A percentile compares a stretch with the other conserved stretches of the same genome.
Conservation (phyloP, 2,113 vertebrate species). For the Eolophus roseicapilla region DNA sequence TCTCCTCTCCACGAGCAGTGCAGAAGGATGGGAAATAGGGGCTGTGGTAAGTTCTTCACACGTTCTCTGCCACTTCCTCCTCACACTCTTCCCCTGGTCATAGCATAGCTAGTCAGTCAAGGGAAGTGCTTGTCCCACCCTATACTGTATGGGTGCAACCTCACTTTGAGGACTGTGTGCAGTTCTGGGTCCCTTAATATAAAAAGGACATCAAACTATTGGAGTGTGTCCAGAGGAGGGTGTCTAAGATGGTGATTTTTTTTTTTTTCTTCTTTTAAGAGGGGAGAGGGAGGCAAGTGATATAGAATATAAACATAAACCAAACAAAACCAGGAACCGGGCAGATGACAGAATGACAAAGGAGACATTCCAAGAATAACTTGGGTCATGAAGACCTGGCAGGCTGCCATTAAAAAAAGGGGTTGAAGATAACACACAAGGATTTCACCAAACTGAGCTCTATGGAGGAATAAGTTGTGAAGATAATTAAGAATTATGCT, state of each 20-base stretch:
- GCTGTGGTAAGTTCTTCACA: neutral
- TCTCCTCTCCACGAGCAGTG: fast-evolving
- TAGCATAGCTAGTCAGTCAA: neutral
- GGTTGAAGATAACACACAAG: neutral
- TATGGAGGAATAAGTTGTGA: neutral
- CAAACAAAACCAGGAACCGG: neutral
- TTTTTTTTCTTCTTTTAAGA: neutral
- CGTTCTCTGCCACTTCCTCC: neutral
- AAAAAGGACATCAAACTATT: neutral
- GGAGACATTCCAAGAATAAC: neutral
- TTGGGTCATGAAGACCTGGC: neutral
- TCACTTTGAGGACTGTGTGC: neutral
- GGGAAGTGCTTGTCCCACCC: neutral
- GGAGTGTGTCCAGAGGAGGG: neutral
- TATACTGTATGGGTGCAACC: neutral
- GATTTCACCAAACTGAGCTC: neutral
- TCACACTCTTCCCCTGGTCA: neutral
- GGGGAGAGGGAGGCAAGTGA: neutral
- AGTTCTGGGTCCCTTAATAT: neutral
- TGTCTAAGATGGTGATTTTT: neutral
- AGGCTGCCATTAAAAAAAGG: neutral
- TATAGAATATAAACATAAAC: neutral
- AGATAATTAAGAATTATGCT: neutral
- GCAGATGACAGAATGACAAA: neutral
- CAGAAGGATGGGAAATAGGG: no score